phyloP scores from a whole-genome alignment of 2,888 invertebrate genomes.

The Brachypalpus laphriformis region DNA sequence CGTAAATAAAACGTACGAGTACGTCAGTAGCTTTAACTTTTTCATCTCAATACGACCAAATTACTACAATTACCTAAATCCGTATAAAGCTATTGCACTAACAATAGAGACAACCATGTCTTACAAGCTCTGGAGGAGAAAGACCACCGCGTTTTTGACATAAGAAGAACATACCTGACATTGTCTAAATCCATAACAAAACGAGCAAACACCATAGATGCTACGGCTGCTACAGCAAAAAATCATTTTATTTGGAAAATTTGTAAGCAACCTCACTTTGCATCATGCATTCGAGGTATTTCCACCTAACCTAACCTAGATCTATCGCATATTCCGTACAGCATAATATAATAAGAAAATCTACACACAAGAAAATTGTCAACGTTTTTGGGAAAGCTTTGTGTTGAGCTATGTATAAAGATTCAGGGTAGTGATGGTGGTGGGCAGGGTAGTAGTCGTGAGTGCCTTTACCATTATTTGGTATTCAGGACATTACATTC shows the following conservation, averaged over 20 bases:
- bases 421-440: conserved; percentile 5
- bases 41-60: too few relatives aligned
- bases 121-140: too few relatives aligned
- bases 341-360: conserved; percentile 64
- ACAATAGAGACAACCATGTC: too few relatives aligned
- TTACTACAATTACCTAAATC: neutral
- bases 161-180: conserved; percentile 25
- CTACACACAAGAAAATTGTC: conserved; percentile 67
- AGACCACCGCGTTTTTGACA: neutral
- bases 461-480: conserved; percentile 61
- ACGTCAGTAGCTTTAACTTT: too few relatives aligned
- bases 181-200: conserved; percentile 41
- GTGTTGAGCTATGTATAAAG: conserved; percentile 39
- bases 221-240: neutral
- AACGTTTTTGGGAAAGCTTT: conserved; percentile 54
- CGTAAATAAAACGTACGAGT: too few relatives aligned
- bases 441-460: neutral
- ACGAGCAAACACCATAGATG: neutral
- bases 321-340: conserved; percentile 61
- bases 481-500: conserved; percentile 73
- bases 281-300: conserved; percentile 53
- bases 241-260: conserved; percentile 56
- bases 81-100: too few relatives aligned
- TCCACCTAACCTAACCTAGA: conserved; percentile 66
- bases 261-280: conserved; percentile 43